A percentile compares a stretch with the other conserved stretches of the same genome.
Evolutionary conservation across 2,797 vertebrate species (phyloP).

Genomic region (Botia almorhae): DNA sequence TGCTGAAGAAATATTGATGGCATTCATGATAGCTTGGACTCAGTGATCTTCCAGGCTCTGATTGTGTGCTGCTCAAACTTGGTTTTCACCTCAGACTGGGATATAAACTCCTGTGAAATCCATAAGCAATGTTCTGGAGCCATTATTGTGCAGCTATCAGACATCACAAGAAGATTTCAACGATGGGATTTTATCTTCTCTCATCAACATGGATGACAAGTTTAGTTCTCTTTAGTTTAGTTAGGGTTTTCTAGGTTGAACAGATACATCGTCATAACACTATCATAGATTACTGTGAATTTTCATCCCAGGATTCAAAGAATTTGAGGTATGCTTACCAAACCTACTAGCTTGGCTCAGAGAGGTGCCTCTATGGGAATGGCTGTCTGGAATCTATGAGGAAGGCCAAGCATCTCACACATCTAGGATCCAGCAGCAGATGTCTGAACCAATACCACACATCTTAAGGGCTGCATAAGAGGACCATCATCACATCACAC

Average conservation of each 20-base stretch:
- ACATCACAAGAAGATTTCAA: background rate
- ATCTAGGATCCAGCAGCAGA: constrained; percentile 31
- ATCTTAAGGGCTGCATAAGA: constrained; percentile 18
- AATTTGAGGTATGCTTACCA: constrained; percentile 78
- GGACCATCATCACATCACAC: constrained; percentile 32
- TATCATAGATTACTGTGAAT: constrained; percentile 39
- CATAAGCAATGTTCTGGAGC: constrained; percentile 70
- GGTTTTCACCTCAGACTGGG: constrained; percentile 93
- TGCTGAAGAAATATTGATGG: constrained; percentile 88
- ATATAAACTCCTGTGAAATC: constrained; percentile 94
- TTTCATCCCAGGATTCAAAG: constrained; percentile 50
- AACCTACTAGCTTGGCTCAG: constrained; percentile 81
- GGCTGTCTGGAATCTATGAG: constrained; percentile 57
- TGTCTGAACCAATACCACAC: constrained; percentile 1
- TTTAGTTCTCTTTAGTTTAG: background rate
- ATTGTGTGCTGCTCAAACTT: constrained; percentile 96
- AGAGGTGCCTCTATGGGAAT: constrained; percentile 60
- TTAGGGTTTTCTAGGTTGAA: background rate
- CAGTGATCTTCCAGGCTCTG: constrained; percentile 89
- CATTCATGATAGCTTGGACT: constrained; percentile 89
- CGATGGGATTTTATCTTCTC: constrained; percentile 4
- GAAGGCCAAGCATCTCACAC: constrained; percentile 52
- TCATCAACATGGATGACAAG: constrained; percentile 1
- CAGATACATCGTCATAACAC: constrained; percentile 5
- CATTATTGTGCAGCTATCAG: constrained; percentile 10